Evolutionary conservation across 2,113 vertebrate species (phyloP).

Genomic region (Heptranchias perlo): DNA sequence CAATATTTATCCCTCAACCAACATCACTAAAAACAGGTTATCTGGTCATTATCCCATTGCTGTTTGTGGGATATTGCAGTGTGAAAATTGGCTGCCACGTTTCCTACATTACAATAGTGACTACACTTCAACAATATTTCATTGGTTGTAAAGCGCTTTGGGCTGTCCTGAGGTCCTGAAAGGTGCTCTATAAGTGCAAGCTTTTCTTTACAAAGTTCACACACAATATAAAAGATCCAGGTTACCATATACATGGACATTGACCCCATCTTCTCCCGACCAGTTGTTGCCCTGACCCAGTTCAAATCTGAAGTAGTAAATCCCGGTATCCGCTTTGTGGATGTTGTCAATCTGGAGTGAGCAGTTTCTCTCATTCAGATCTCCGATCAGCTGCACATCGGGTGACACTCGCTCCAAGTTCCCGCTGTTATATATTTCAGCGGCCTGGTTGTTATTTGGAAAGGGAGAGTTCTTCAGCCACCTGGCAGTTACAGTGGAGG

Average conservation of each 20-base stretch:
- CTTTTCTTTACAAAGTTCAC: neutral
- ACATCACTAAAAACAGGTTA: neutral
- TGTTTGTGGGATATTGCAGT: no score
- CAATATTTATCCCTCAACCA: neutral
- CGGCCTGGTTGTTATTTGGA: constrained; percentile 21
- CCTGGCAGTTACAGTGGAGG: neutral
- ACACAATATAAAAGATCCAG: neutral
- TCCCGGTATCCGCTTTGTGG: constrained; percentile 26
- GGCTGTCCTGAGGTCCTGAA: neutral
- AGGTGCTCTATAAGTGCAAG: neutral
- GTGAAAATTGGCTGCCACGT: neutral
- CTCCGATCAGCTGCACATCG: neutral
- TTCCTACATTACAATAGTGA: neutral
- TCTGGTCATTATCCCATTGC: neutral
- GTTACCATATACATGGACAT: constrained; percentile 28
- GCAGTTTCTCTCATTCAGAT: constrained; percentile 28
- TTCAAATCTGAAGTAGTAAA: constrained; percentile 35
- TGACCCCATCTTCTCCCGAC: constrained; percentile 26
- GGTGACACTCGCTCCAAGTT: neutral
- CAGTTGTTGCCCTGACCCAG: constrained; percentile 35
- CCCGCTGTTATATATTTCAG: constrained; percentile 31
- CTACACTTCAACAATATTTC: neutral
- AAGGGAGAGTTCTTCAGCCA: constrained; percentile 36
- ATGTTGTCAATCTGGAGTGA: constrained; percentile 11
- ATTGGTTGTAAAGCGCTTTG: neutral